These are phyloP conservation scores for Chelon auratus DNA, from an alignment of 2,797 vertebrate genomes.

Conservation along the genomic window DNA sequence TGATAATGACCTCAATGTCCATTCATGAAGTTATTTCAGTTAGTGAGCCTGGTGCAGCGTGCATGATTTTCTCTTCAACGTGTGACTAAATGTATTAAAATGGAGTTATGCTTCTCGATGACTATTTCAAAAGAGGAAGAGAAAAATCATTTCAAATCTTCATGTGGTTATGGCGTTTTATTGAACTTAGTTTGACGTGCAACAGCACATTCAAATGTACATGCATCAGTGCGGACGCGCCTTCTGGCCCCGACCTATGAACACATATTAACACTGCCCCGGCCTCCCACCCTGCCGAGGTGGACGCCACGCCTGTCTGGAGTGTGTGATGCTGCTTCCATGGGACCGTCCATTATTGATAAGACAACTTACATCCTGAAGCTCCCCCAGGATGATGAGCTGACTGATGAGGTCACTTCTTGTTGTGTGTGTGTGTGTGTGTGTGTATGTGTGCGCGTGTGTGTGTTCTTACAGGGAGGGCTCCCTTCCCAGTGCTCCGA, in stretches of 20 bases:
- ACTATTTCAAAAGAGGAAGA: too few species aligned
- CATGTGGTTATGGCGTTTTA: neutral
- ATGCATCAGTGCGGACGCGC: neutral
- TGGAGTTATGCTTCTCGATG: too few species aligned
- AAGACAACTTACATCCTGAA: conserved; percentile 52
- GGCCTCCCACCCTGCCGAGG: neutral
- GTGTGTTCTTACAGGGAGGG: neutral
- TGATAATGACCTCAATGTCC: too few species aligned
- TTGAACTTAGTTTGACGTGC: neutral
- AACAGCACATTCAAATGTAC: neutral
- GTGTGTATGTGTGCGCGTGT: too few species aligned
- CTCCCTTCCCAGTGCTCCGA: neutral
- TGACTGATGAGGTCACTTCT: conserved; percentile 64
- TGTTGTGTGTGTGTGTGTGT: conserved; percentile 6
- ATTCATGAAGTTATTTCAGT: neutral
- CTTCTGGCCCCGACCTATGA: neutral
- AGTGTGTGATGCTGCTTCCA: conserved; percentile 33
- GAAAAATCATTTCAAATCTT: neutral
- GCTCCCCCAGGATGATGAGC: conserved; percentile 55
- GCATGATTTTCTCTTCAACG: neutral
- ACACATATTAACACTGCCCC: neutral
- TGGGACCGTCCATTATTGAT: conserved; percentile 69
- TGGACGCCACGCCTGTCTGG: conserved; percentile 50
- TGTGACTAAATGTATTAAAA: too few species aligned
- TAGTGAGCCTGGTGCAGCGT: neutral